A percentile compares a stretch with the other conserved stretches of the same genome.
Conservation (phyloP, 2,888 invertebrate genomes). For the Teleiodes luculella region DNA sequence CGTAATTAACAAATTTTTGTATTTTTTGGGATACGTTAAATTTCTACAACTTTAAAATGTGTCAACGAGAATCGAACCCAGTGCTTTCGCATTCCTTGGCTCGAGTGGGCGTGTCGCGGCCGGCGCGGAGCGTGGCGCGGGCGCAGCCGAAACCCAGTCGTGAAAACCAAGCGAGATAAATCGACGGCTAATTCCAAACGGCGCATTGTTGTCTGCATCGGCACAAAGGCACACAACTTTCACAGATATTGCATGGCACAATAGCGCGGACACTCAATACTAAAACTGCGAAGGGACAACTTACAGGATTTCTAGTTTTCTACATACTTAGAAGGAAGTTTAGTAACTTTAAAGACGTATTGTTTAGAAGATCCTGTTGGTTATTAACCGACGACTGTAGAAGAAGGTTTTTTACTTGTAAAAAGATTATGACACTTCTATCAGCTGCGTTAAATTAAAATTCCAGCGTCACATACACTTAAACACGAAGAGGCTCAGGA, state of each 20-base stretch:
- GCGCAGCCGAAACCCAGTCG: conserved; percentile 37
- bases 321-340: not conserved
- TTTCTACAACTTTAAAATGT: no score
- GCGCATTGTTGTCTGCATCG: conserved; percentile 71
- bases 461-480: no score
- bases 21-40: no score
- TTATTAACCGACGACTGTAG: no score
- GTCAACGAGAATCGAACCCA: no score
- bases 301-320: conserved; percentile 7
- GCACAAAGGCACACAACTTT: conserved; percentile 70
- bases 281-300: conserved; percentile 32
- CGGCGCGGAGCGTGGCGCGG: not conserved
- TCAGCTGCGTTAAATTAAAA: no score
- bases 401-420: no score
- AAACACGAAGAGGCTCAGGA: not conserved
- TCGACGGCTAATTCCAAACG: conserved; percentile 73
- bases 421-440: no score
- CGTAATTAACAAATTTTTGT: no score
- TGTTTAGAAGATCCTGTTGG: not conserved
- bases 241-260: conserved; percentile 60
- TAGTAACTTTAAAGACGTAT: not conserved
- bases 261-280: conserved; percentile 42
- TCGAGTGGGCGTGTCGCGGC: conserved; percentile 37
- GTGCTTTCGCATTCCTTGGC: conserved; percentile 28
- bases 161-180: conserved; percentile 71